A percentile compares a stretch with the other conserved stretches of the same genome.
These are phyloP conservation scores for Fistularia commersonii DNA, from an alignment of 2,797 vertebrate genomes.

Conservation along the genomic window DNA sequence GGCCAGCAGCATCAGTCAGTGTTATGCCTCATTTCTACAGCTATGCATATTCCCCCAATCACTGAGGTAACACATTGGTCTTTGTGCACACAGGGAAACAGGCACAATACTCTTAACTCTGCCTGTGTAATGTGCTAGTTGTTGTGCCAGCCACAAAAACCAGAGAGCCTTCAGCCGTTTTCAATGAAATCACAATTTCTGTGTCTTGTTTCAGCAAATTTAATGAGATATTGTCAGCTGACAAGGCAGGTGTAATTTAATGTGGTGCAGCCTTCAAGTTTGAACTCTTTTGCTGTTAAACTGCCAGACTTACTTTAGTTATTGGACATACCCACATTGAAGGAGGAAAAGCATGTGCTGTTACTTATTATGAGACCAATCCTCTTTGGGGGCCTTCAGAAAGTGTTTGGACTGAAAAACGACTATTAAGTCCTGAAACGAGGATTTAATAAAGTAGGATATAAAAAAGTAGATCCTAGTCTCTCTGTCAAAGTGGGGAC, in stretches of 20 bases:
- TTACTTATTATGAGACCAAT: slow-evolving; percentile 7
- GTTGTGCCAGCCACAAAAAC: slow-evolving; percentile 42
- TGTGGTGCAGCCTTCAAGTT: too few species aligned
- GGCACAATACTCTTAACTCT: slow-evolving; percentile 9
- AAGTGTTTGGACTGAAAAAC: slow-evolving; percentile 9
- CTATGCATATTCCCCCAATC: slow-evolving; percentile 70
- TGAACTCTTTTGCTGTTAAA: slow-evolving; percentile 9
- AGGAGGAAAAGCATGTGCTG: slow-evolving; percentile 3
- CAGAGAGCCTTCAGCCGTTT: slow-evolving; percentile 35
- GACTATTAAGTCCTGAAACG: slow-evolving; percentile 7
- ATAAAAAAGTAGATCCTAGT: slow-evolving; percentile 1
- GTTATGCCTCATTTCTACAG: slow-evolving; percentile 76
- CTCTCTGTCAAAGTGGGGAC: background rate
- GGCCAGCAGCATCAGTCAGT: slow-evolving; percentile 71
- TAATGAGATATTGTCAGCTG: slow-evolving; percentile 2
- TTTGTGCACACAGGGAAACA: slow-evolving; percentile 42
- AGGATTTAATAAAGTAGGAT: background rate
- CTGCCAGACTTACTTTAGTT: background rate
- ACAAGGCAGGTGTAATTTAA: slow-evolving; percentile 30
- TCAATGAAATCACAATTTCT: slow-evolving; percentile 20
- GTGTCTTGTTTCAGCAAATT: slow-evolving; percentile 8
- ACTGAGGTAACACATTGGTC: slow-evolving; percentile 34
- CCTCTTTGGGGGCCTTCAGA: background rate
- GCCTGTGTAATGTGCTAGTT: slow-evolving; percentile 13
- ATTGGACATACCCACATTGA: background rate